Percentiles rank a stretch among this genome's conserved stretches.
phyloP scores from a whole-genome alignment of 1,140 invertebrate genomes.

The Sarcophaga bullata region DNA sequence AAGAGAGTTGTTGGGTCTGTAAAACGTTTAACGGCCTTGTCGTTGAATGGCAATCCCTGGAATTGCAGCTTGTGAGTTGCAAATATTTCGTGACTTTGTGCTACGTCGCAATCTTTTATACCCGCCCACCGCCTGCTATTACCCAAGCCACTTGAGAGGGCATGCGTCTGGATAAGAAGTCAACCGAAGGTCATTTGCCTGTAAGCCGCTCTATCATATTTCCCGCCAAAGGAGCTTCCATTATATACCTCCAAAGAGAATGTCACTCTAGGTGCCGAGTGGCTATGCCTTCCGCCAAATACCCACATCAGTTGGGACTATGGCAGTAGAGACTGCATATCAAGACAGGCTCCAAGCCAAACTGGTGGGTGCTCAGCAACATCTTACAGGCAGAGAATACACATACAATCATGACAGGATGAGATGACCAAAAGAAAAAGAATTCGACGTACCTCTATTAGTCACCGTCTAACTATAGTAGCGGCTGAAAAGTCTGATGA shows the following conservation, averaged over 20 bases:
- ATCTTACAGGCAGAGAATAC: conserved; percentile 49
- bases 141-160: too few species aligned
- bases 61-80: too few species aligned
- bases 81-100: too few species aligned
- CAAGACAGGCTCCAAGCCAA: conserved; percentile 44
- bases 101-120: too few species aligned
- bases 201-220: too few species aligned
- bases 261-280: conserved; percentile 81
- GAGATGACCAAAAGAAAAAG: conserved; percentile 46
- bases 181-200: too few species aligned
- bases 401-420: conserved; percentile 53
- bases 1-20: conserved; percentile 70
- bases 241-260: too few species aligned
- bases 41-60: conserved; percentile 85
- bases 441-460: conserved; percentile 51
- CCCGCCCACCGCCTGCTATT: too few species aligned
- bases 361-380: conserved; percentile 42
- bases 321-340: conserved; percentile 67
- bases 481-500: conserved; percentile 78
- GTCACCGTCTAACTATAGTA: conserved; percentile 76
- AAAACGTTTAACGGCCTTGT: conserved; percentile 75
- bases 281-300: conserved; percentile 75
- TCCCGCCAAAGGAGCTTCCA: too few species aligned
- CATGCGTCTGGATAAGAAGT: too few species aligned
- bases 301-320: conserved; percentile 80